phyloP scores from a whole-genome alignment of 2,113 vertebrate genomes.

The Falco punctatus region DNA sequence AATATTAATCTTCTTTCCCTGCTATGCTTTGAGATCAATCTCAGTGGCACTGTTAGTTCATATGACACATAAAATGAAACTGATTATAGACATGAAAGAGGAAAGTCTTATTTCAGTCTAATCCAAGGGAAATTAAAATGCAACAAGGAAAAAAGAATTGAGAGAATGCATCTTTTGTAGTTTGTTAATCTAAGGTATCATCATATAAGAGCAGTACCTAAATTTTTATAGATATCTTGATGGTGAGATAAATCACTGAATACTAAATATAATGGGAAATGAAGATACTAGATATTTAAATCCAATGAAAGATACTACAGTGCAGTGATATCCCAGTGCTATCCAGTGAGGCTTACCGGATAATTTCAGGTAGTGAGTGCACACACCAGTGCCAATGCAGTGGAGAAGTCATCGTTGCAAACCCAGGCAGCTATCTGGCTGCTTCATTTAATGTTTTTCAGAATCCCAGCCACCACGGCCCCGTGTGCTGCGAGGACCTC shows the following conservation, averaged over 20 bases:
- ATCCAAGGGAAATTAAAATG: conserved; percentile 22
- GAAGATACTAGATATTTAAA: not conserved
- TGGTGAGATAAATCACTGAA: not conserved
- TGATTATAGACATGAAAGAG: conserved; percentile 46
- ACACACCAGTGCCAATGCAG: accelerated
- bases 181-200: not conserved
- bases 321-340: not conserved
- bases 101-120: conserved; percentile 17
- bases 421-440: not conserved
- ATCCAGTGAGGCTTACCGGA: not conserved
- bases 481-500: not conserved
- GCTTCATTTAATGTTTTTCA: not conserved
- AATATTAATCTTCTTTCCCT: conserved; percentile 46
- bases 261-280: not conserved
- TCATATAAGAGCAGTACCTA: not conserved
- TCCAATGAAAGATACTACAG: not conserved
- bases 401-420: not conserved
- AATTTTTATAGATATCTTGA: not conserved
- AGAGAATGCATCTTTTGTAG: not conserved
- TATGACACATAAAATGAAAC: conserved; percentile 34
- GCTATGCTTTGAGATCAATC: conserved; percentile 17
- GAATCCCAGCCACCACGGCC: not conserved
- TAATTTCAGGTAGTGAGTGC: not conserved
- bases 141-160: not conserved
- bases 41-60: conserved; percentile 26